Evolutionary conservation across 1,140 invertebrate genomes (phyloP).

Genomic region (Pararge aegeria): DNA sequence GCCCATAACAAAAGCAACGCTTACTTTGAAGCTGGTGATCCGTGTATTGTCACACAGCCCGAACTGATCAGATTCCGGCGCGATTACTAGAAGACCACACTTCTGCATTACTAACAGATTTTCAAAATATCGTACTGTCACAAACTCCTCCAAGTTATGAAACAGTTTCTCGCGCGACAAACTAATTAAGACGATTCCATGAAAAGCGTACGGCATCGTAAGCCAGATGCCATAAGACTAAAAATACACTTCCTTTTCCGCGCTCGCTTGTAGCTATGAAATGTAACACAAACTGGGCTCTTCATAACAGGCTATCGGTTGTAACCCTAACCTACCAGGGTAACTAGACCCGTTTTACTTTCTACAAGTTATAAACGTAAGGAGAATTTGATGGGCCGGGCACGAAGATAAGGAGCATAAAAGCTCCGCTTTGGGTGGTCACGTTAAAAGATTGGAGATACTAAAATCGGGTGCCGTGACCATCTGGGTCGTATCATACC

Average conservation of each 20-base stretch:
- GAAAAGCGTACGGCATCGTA: conserved; percentile 55
- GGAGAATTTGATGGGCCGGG: conserved; percentile 40
- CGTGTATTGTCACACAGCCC: too few relatives aligned
- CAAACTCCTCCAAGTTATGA: conserved; percentile 49
- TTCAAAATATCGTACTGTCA: conserved; percentile 28
- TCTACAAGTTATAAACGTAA: conserved; percentile 17
- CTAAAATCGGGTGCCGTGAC: conserved; percentile 72
- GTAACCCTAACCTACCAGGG: conserved; percentile 54
- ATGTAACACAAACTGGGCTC: conserved; percentile 59
- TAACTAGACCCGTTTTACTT: conserved; percentile 46
- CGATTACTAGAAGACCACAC: too few relatives aligned
- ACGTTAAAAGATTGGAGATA: conserved; percentile 69
- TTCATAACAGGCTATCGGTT: conserved; percentile 70
- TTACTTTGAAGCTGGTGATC: too few relatives aligned
- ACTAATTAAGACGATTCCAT: conserved; percentile 71
- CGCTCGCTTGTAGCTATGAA: conserved; percentile 73
- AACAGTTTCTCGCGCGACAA: conserved; percentile 54
- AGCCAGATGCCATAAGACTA: conserved; percentile 69
- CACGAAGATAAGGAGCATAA: conserved; percentile 47
- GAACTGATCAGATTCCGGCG: too few relatives aligned
- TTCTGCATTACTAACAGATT: too few relatives aligned
- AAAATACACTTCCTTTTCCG: conserved; percentile 78
- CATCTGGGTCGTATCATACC: conserved; percentile 73
- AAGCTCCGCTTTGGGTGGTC: conserved; percentile 51
- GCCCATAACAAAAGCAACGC: too few relatives aligned